These are phyloP conservation scores for Polydrusus tereticollis DNA, from an alignment of 2,888 invertebrate species.

Conservation along the genomic window DNA sequence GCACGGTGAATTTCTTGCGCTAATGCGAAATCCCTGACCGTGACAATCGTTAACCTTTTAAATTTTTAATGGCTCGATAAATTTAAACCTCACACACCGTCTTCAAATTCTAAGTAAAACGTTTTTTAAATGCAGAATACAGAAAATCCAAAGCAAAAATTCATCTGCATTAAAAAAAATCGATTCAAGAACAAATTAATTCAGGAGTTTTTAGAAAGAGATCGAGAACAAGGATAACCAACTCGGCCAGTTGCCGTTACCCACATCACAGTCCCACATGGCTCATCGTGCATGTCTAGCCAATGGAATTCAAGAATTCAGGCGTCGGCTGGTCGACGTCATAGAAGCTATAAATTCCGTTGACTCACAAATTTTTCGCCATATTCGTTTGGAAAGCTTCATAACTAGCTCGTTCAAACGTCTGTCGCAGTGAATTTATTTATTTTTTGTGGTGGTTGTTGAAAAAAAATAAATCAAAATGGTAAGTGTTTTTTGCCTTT, in stretches of 20 bases:
- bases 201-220: conserved; percentile 43
- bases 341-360: conserved; percentile 34
- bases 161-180: conserved; percentile 29
- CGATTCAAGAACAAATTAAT: conserved; percentile 19
- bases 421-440: conserved; percentile 59
- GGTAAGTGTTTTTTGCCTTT: conserved; percentile 55
- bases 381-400: conserved; percentile 77
- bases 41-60: conserved; percentile 8
- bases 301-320: conserved; percentile 67
- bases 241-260: conserved; percentile 54
- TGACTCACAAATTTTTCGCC: neutral
- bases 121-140: neutral
- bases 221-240: conserved; percentile 38
- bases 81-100: neutral
- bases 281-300: conserved; percentile 60
- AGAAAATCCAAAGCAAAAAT: neutral
- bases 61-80: neutral
- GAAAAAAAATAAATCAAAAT: conserved; percentile 57
- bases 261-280: too few species aligned
- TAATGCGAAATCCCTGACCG: conserved; percentile 1
- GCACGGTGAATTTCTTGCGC: neutral
- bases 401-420: conserved; percentile 72
- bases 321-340: conserved; percentile 71
- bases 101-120: neutral
- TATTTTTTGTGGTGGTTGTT: conserved; percentile 55